phyloP scores from a whole-genome alignment of 2,797 vertebrate genomes.

The Leuciscus waleckii region DNA sequence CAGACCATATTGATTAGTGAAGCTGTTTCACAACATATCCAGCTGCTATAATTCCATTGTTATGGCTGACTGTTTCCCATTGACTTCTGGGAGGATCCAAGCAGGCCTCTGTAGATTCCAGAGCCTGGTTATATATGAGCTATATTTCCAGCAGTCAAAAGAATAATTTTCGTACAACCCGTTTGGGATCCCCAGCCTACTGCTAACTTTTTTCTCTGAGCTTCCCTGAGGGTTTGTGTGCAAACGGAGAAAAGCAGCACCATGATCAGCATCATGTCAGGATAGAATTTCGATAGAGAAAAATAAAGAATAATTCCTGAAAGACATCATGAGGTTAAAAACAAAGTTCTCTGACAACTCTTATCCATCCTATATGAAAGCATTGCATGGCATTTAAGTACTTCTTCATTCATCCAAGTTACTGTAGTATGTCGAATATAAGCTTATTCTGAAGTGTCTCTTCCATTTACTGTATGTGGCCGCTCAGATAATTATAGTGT shows the following conservation, averaged over 20 bases:
- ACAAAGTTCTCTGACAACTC: constrained; percentile 14
- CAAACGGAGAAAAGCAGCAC: constrained; percentile 67
- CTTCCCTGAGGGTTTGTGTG: constrained; percentile 37
- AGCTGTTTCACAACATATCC: constrained; percentile 37
- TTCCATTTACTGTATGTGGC: not conserved
- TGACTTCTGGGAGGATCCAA: constrained; percentile 63
- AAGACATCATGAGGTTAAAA: constrained; percentile 44
- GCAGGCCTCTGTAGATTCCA: constrained; percentile 69
- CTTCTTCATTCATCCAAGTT: not conserved
- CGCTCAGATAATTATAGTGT: not conserved
- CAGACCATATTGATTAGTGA: constrained; percentile 43
- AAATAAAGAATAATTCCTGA: constrained; percentile 73
- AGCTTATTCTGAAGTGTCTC: not conserved
- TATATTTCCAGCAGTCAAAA: constrained; percentile 76
- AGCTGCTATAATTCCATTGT: constrained; percentile 46
- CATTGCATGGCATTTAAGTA: not conserved
- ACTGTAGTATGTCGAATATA: not conserved
- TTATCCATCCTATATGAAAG: constrained; percentile 11
- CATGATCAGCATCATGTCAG: constrained; percentile 74
- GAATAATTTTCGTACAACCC: constrained; percentile 76
- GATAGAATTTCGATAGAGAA: constrained; percentile 73
- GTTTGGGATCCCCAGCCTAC: constrained; percentile 66
- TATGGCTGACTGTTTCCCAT: constrained; percentile 71
- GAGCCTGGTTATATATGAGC: constrained; percentile 73
- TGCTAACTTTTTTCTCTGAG: constrained; percentile 61